Percentiles rank a stretch among this genome's conserved stretches.
Evolutionary conservation across 2,113 vertebrate genomes (phyloP).

Genomic region (Spermophilus dauricus): DNA sequence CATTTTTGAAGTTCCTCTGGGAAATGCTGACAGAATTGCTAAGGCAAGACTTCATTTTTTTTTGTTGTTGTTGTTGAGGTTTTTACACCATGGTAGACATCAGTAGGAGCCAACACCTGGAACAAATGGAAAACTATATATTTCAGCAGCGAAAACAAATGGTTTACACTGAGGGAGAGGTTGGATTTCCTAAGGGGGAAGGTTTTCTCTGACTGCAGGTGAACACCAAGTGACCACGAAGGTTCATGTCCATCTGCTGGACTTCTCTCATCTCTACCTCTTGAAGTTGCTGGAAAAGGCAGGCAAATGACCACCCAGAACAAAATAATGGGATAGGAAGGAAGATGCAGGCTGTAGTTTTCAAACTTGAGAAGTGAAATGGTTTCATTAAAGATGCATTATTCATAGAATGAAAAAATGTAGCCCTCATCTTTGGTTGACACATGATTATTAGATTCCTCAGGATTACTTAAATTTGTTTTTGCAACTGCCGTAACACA

Average conservation of each 20-base stretch:
- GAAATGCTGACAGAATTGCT: conserved; percentile 44
- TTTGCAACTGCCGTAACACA: conserved; percentile 58
- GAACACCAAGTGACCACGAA: neutral
- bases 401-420: conserved; percentile 67
- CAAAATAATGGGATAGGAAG: neutral
- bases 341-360: neutral
- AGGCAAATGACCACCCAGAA: neutral
- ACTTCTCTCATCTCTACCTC: neutral
- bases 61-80: neutral
- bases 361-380: conserved; percentile 56
- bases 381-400: conserved; percentile 70
- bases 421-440: conserved; percentile 65
- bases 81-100: conserved; percentile 35
- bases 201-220: neutral
- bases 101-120: neutral
- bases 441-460: conserved; percentile 66
- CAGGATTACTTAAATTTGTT: conserved; percentile 69
- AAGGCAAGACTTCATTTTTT: conserved; percentile 60
- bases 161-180: neutral
- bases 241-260: neutral
- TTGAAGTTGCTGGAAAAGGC: fast-evolving
- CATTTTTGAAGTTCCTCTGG: neutral
- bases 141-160: conserved; percentile 38
- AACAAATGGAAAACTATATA: conserved; percentile 58
- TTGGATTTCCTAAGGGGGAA: neutral